phyloP scores from a whole-genome alignment of 2,888 invertebrate genomes.

The Pherbina coryleti region DNA sequence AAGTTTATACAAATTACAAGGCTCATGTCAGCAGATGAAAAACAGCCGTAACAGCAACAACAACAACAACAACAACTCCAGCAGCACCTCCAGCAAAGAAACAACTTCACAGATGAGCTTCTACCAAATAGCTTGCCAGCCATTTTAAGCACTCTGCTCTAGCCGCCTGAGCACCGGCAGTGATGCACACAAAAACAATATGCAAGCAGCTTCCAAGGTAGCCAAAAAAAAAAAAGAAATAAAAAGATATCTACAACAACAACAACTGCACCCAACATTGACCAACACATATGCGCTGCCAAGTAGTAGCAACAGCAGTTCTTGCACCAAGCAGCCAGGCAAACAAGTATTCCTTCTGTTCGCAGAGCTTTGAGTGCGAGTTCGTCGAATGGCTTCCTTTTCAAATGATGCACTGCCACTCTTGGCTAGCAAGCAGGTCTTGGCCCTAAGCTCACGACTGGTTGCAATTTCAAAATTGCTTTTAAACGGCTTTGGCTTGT shows the following conservation, averaged over 20 bases:
- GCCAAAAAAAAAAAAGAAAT: not conserved
- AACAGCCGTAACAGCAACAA: constrained; percentile 1
- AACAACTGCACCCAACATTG: not conserved
- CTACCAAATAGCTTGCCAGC: not conserved
- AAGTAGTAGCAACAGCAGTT: not conserved
- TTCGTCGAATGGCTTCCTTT: not conserved
- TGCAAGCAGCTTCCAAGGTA: not conserved
- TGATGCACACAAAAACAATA: not conserved
- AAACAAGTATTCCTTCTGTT: not conserved
- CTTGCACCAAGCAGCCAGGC: not conserved
- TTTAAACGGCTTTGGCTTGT: constrained; percentile 25
- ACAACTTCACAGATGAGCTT: not conserved
- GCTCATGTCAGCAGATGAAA: constrained; percentile 18
- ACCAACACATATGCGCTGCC: not conserved
- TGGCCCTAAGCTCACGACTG: not conserved
- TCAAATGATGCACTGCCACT: constrained; percentile 6
- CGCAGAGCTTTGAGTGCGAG: not conserved
- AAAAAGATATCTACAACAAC: not conserved
- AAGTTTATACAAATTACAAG: constrained; percentile 24
- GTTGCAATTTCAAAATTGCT: constrained; percentile 22
- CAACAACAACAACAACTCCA: not conserved
- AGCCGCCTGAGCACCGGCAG: not conserved
- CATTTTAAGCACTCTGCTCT: constrained; percentile 2
- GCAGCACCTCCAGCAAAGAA: not conserved
- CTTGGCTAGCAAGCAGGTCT: not conserved